Percentiles rank a stretch among this genome's conserved stretches.
These are phyloP conservation scores for Corythaixoides concolor DNA, from an alignment of 2,113 vertebrate genomes.

Conservation along the genomic window DNA sequence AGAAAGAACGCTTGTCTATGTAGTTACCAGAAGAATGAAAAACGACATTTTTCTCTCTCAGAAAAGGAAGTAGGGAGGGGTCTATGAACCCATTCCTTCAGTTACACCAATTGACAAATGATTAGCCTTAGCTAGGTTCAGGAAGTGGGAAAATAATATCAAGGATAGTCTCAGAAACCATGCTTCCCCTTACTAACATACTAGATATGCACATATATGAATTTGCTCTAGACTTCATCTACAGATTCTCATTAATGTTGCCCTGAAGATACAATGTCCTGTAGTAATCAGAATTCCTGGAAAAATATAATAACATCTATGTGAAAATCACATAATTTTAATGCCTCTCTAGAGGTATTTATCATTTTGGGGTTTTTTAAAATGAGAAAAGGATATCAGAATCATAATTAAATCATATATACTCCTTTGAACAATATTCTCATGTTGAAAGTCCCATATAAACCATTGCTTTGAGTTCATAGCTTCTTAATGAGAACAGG, in stretches of 20 bases:
- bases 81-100: background rate
- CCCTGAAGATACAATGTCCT: background rate
- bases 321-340: background rate
- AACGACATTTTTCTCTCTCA: background rate
- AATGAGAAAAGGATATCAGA: background rate
- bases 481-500: background rate
- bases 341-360: background rate
- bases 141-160: background rate
- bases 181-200: background rate
- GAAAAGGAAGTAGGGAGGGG: background rate
- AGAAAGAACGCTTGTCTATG: background rate
- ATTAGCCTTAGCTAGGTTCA: background rate
- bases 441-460: background rate
- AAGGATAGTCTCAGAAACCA: background rate
- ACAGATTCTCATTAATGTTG: background rate
- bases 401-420: background rate
- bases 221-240: background rate
- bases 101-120: background rate
- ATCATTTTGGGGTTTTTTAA: background rate
- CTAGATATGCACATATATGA: background rate
- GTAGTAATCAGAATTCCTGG: background rate
- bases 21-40: background rate
- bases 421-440: background rate
- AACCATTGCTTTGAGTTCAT: background rate
- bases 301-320: background rate